Conservation (phyloP, 2,113 vertebrate species). For the Mus spicilegus region DNA sequence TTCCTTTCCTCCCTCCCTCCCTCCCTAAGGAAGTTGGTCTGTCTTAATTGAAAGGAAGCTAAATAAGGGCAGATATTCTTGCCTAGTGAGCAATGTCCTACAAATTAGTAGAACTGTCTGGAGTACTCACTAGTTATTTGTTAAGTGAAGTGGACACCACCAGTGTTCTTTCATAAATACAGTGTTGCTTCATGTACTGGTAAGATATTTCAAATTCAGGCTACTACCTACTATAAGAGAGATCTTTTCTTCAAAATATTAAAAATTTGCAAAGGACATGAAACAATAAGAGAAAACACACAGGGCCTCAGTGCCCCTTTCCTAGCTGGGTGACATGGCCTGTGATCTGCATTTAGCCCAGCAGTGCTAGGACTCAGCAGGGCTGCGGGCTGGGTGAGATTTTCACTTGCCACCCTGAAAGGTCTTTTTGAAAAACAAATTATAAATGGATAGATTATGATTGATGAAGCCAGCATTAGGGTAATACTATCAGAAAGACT, state of each 20-base stretch:
- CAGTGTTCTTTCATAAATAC: background rate
- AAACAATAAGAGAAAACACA: background rate
- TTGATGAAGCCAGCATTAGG: constrained; percentile 92
- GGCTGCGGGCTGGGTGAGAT: constrained; percentile 83
- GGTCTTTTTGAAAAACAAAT: constrained; percentile 83
- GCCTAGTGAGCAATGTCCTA: background rate
- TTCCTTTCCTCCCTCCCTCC: no score
- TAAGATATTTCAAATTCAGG: background rate
- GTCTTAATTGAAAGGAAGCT: background rate
- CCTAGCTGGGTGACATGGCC: fast-evolving
- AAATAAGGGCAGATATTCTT: background rate
- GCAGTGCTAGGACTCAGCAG: constrained; percentile 76
- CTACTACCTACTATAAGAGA: constrained; percentile 27
- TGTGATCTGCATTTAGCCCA: background rate
- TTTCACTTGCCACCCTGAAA: constrained; percentile 86
- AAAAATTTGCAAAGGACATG: constrained; percentile 73
- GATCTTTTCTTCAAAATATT: constrained; percentile 83
- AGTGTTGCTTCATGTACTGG: background rate
- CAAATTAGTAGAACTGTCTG: background rate
- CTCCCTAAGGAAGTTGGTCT: background rate
- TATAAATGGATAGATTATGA: constrained; percentile 88
- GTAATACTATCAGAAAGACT: constrained; percentile 92
- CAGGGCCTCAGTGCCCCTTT: fast-evolving
- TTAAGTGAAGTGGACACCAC: background rate
- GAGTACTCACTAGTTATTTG: background rate